phyloP scores from a whole-genome alignment of 2,113 vertebrate species.

The Saccopteryx bilineata region DNA sequence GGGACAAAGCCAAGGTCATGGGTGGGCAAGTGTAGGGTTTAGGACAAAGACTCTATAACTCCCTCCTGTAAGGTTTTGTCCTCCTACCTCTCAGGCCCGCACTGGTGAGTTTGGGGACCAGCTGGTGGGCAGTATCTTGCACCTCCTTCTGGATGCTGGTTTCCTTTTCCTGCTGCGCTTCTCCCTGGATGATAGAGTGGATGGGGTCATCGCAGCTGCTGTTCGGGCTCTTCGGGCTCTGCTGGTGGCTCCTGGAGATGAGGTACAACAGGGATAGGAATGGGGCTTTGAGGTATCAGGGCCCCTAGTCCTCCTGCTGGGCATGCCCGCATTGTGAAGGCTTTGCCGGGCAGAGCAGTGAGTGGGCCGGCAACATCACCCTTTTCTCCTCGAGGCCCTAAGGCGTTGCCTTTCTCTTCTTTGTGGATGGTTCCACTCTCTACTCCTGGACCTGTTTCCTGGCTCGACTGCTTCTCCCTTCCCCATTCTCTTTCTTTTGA shows the following conservation, averaged over 20 bases:
- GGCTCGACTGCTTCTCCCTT: not conserved
- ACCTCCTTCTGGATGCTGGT: conserved; percentile 95
- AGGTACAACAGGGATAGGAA: conserved; percentile 87
- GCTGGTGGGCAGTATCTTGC: conserved; percentile 91
- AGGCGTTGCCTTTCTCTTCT: not conserved
- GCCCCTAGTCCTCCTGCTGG: not conserved
- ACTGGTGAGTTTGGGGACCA: conserved; percentile 90
- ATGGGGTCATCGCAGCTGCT: conserved; percentile 93
- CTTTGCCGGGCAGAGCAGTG: not conserved
- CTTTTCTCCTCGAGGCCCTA: not conserved
- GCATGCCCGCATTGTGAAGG: not conserved
- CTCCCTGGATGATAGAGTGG: conserved; percentile 94
- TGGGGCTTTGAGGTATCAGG: not conserved
- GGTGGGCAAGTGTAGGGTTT: not conserved
- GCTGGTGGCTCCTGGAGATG: conserved; percentile 93
- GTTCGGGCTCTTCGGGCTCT: conserved; percentile 91
- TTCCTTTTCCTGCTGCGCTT: conserved; percentile 97
- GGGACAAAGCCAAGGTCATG: not conserved
- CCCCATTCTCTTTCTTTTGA: not conserved
- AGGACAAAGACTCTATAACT: not conserved
- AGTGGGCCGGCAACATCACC: not conserved
- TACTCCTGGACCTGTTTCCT: not conserved
- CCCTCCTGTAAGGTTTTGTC: conserved; percentile 23
- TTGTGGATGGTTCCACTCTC: not conserved
- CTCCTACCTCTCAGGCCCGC: conserved; percentile 88